Conservation (phyloP, 2,888 invertebrate species). For the Trileptium ribeirensis region DNA sequence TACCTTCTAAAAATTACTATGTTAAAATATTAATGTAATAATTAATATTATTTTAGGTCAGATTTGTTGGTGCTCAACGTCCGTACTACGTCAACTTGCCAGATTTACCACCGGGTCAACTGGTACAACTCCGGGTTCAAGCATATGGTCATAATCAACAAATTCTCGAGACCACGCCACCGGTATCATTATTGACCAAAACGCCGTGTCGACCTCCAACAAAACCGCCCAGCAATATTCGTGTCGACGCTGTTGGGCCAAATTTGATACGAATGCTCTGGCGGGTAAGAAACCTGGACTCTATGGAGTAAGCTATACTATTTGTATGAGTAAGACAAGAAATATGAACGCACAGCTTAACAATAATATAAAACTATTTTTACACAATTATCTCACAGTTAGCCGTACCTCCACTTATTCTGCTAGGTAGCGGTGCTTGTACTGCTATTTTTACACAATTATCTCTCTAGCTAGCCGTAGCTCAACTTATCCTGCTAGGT, state of each 20-base stretch:
- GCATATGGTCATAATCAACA: constrained; percentile 43
- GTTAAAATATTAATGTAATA: not conserved
- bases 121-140: constrained; percentile 33
- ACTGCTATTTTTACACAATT: too few relatives aligned
- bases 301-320: too few relatives aligned
- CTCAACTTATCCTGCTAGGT: too few relatives aligned
- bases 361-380: too few relatives aligned
- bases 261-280: constrained; percentile 47
- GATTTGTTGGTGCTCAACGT: constrained; percentile 46
- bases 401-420: too few relatives aligned
- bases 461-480: too few relatives aligned
- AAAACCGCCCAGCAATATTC: constrained; percentile 42
- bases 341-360: too few relatives aligned
- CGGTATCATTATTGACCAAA: constrained; percentile 42
- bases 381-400: too few relatives aligned
- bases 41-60: constrained; percentile 22
- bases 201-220: constrained; percentile 43
- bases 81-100: constrained; percentile 45
- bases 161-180: constrained; percentile 43
- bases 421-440: too few relatives aligned
- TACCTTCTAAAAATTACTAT: not conserved
- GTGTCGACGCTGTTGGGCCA: constrained; percentile 45
- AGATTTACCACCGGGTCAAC: constrained; percentile 44
- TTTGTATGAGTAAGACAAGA: too few relatives aligned
- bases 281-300: constrained; percentile 41